Percentiles rank a stretch among this genome's conserved stretches.
phyloP scores from a whole-genome alignment of 2,888 invertebrate species.

The Acanthacorydalis orientalis region DNA sequence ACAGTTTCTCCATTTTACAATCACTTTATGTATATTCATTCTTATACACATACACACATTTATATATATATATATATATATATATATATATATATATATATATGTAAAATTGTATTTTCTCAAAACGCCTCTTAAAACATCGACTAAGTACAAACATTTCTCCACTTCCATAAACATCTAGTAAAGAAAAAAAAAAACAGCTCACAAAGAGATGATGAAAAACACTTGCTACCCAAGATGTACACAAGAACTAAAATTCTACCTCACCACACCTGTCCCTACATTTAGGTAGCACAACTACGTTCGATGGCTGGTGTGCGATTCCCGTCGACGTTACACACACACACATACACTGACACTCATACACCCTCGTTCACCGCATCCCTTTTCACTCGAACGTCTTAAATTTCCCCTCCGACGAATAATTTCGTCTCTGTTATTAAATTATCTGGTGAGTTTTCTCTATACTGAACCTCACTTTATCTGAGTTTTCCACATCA shows the following conservation, averaged over 20 bases:
- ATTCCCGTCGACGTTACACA: slow-evolving; percentile 6
- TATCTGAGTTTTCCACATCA: slow-evolving; percentile 28
- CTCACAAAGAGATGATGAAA: slow-evolving; percentile 9
- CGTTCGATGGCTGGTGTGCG: slow-evolving; percentile 1
- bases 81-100: background rate
- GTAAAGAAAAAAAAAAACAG: slow-evolving; percentile 10
- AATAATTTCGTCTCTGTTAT: slow-evolving; percentile 29
- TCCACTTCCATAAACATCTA: background rate
- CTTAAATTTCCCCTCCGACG: slow-evolving; percentile 12
- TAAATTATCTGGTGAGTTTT: slow-evolving; percentile 30
- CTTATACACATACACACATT: no score
- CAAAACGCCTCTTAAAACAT: background rate
- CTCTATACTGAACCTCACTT: slow-evolving; percentile 23
- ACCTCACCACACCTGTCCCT: slow-evolving; percentile 1
- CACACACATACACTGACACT: slow-evolving; percentile 2
- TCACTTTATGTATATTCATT: no score
- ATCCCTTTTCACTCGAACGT: slow-evolving; percentile 18
- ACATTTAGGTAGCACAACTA: background rate
- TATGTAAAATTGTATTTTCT: background rate
- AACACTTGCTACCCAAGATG: slow-evolving; percentile 2
- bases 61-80: background rate
- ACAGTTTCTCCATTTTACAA: no score
- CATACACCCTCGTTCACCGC: background rate
- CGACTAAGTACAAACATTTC: no score
- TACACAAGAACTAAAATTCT: slow-evolving; percentile 1